Conservation (phyloP, 2,888 invertebrate species). For the Bombylius major region DNA sequence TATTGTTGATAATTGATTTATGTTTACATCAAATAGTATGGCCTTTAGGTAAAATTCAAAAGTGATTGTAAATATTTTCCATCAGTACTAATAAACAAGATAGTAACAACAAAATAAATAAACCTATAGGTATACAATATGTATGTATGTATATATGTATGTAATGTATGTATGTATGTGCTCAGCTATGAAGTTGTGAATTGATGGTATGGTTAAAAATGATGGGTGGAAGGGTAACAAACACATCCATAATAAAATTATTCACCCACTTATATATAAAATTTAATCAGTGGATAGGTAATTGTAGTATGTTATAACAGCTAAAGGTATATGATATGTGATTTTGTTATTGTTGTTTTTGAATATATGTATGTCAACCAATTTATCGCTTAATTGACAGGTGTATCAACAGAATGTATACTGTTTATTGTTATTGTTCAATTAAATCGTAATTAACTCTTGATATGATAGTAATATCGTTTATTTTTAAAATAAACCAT, state of each 20-base stretch:
- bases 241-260: too few relatives aligned
- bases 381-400: conserved; percentile 13
- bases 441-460: conserved; percentile 13
- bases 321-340: too few relatives aligned
- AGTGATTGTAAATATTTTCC: too few relatives aligned
- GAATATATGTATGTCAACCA: conserved; percentile 1
- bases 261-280: too few relatives aligned
- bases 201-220: too few relatives aligned
- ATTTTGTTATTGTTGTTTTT: too few relatives aligned
- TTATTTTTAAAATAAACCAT: conserved; percentile 7
- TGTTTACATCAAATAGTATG: conserved; percentile 19
- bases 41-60: conserved; percentile 8
- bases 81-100: too few relatives aligned
- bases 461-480: conserved; percentile 5
- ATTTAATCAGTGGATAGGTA: too few relatives aligned
- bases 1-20: conserved; percentile 23
- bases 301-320: too few relatives aligned
- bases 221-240: too few relatives aligned
- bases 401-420: conserved; percentile 7
- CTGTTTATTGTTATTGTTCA: conserved; percentile 14
- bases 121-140: too few relatives aligned
- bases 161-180: not conserved
- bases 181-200: not conserved
- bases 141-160: not conserved
- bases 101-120: conserved; percentile 2